phyloP scores from a whole-genome alignment of 1,140 invertebrate genomes.

The Dermatophagoides farinae region DNA sequence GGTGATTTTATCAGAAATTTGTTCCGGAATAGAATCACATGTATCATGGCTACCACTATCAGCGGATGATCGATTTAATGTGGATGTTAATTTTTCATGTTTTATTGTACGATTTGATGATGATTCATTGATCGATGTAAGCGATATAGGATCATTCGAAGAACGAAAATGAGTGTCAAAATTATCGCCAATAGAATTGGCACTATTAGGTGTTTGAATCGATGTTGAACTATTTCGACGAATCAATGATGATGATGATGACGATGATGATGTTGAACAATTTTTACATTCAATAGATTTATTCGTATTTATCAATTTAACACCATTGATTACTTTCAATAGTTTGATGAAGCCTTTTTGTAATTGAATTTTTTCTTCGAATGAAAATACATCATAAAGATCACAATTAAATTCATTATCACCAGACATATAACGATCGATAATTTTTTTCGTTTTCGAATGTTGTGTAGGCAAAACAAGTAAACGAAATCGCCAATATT shows the following conservation, averaged over 20 bases:
- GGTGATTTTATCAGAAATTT: constrained; percentile 28
- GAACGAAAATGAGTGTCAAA: not conserved
- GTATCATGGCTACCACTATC: not conserved
- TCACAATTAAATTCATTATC: constrained; percentile 48
- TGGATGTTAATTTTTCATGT: not conserved
- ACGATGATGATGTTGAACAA: not conserved
- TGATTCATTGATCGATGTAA: not conserved
- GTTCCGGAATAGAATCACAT: not conserved
- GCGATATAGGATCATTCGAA: not conserved
- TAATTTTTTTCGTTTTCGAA: constrained; percentile 27
- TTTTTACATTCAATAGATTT: not conserved
- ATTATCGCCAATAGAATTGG: not conserved
- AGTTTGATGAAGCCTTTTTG: constrained; percentile 61
- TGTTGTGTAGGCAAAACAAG: constrained; percentile 50
- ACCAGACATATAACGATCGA: constrained; percentile 36
- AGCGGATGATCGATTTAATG: not conserved
- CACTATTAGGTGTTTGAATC: not conserved
- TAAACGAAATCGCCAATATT: constrained; percentile 84
- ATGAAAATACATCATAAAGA: constrained; percentile 42
- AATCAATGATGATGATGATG: not conserved
- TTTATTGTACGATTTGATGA: not conserved
- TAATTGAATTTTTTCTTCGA: constrained; percentile 40
- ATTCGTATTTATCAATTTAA: not conserved
- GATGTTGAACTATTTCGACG: not conserved
- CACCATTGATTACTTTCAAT: constrained; percentile 61